These are phyloP conservation scores for Sphenodon punctatus DNA, from an alignment of 2,797 vertebrate species.

Conservation along the genomic window DNA sequence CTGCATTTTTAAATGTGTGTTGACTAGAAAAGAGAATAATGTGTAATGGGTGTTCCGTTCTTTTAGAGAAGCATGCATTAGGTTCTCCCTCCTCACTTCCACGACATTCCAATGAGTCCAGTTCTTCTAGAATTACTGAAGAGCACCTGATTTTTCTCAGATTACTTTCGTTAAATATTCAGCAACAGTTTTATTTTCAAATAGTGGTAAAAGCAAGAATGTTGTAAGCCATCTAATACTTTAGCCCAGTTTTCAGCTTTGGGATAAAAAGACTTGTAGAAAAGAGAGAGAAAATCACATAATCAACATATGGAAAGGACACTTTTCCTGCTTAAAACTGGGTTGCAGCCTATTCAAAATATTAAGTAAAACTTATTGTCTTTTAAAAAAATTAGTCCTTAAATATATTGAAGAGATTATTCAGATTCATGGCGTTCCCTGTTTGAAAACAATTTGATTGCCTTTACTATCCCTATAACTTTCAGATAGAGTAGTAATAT, in stretches of 20 bases:
- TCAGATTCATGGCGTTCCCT: neutral
- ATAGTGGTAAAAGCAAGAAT: neutral
- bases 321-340: neutral
- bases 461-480: neutral
- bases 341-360: too few species aligned
- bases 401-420: too few species aligned
- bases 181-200: neutral
- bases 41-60: neutral
- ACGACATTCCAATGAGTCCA: neutral
- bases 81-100: neutral
- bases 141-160: neutral
- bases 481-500: neutral
- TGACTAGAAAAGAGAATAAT: neutral
- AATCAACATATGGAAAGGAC: neutral
- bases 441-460: neutral
- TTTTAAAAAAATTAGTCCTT: neutral
- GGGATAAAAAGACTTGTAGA: accelerated
- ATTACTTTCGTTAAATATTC: neutral
- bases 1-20: neutral
- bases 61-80: neutral
- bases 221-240: neutral
- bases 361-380: neutral
- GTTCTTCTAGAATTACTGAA: neutral
- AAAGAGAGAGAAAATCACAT: neutral
- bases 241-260: neutral